Evolutionary conservation across 2,888 invertebrate species (phyloP).

Genomic region (Muscina levida): DNA sequence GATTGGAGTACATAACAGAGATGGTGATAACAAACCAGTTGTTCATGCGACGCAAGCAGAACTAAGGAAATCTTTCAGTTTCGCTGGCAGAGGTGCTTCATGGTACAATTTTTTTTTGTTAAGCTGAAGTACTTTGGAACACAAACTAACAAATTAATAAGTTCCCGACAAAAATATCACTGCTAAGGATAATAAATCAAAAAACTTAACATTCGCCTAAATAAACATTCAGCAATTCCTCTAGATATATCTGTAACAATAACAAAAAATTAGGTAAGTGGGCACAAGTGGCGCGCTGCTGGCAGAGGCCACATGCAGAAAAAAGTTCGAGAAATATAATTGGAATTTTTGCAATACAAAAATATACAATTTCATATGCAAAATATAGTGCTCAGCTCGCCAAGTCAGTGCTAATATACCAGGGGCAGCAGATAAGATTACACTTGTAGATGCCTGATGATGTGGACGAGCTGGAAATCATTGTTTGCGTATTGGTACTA

Average conservation of each 20-base stretch:
- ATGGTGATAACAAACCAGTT: too few relatives aligned
- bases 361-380: neutral
- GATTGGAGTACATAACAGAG: too few relatives aligned
- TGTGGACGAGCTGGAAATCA: constrained; percentile 1
- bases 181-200: neutral
- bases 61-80: too few relatives aligned
- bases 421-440: neutral
- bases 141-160: too few relatives aligned
- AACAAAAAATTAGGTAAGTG: constrained; percentile 72
- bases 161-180: too few relatives aligned
- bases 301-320: constrained; percentile 54
- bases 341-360: neutral
- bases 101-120: too few relatives aligned
- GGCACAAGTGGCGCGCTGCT: constrained; percentile 46
- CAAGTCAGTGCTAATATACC: neutral
- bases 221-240: constrained; percentile 26
- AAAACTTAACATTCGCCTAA: constrained; percentile 44
- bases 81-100: too few relatives aligned
- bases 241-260: constrained; percentile 48
- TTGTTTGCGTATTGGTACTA: neutral
- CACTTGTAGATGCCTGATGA: neutral
- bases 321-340: constrained; percentile 47
- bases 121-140: too few relatives aligned
- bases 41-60: too few relatives aligned
- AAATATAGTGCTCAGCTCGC: neutral